These are phyloP conservation scores for Tipula unca DNA, from an alignment of 2,888 invertebrate species.

Conservation along the genomic window DNA sequence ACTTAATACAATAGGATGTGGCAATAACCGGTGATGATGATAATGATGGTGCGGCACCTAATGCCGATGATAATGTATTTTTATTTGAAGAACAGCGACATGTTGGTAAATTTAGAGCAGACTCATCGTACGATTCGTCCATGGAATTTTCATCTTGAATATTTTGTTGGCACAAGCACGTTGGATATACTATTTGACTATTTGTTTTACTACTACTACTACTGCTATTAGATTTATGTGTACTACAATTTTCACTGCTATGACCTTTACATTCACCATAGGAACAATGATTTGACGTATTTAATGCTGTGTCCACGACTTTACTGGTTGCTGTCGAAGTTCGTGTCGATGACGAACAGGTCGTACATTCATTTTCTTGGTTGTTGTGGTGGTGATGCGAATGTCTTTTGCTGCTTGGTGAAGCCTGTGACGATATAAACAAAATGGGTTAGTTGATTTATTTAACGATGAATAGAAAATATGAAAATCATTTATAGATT, in stretches of 20 bases:
- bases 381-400: background rate
- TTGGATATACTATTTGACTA: slow-evolving; percentile 22
- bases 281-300: slow-evolving; percentile 34
- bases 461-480: too few species aligned
- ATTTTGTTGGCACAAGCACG: background rate
- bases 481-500: too few species aligned
- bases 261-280: slow-evolving; percentile 43
- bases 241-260: slow-evolving; percentile 30
- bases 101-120: background rate
- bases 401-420: background rate
- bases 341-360: background rate
- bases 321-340: background rate
- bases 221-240: slow-evolving; percentile 25
- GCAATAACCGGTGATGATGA: slow-evolving; percentile 27
- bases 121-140: background rate
- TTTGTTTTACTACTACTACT: slow-evolving; percentile 20
- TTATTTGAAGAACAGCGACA: background rate
- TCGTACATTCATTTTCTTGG: background rate
- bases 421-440: background rate
- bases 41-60: background rate
- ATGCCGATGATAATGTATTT: background rate
- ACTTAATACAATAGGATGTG: slow-evolving; percentile 40
- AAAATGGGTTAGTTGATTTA: background rate
- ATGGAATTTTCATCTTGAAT: slow-evolving; percentile 14
- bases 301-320: background rate